A percentile compares a stretch with the other conserved stretches of the same genome.
Evolutionary conservation across 2,888 invertebrate species (phyloP).

Genomic region (Acanthosepion esculentum): DNA sequence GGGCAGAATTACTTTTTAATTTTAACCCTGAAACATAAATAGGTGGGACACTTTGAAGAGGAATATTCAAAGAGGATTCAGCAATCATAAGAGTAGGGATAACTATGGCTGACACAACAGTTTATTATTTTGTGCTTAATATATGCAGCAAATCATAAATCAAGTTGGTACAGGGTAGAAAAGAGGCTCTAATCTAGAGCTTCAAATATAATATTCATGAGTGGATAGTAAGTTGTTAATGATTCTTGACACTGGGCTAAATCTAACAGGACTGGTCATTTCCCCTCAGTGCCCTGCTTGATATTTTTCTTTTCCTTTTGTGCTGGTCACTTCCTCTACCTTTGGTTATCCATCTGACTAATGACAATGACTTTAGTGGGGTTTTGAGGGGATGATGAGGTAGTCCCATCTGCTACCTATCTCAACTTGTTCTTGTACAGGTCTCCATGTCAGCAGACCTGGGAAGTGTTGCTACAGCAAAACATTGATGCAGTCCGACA

Average conservation of each 20-base stretch:
- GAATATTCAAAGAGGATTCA: background rate
- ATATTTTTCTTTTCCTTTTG: background rate
- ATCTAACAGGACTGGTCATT: constrained; percentile 18
- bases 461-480: background rate
- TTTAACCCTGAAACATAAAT: too few species aligned
- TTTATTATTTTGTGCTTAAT: background rate
- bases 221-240: background rate
- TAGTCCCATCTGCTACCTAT: constrained; percentile 8
- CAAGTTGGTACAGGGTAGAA: background rate
- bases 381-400: constrained; percentile 18
- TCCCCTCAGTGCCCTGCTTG: background rate
- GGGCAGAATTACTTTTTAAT: too few species aligned
- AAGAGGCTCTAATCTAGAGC: background rate
- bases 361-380: background rate
- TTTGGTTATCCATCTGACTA: constrained; percentile 6
- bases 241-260: background rate
- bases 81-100: background rate
- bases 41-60: background rate
- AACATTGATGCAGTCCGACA: constrained; percentile 33
- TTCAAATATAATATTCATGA: constrained; percentile 33
- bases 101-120: background rate
- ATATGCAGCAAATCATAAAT: background rate
- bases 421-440: background rate
- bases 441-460: background rate
- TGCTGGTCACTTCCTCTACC: background rate